Conservation (phyloP, 2,797 vertebrate species). For the Epinephelus awoara region DNA sequence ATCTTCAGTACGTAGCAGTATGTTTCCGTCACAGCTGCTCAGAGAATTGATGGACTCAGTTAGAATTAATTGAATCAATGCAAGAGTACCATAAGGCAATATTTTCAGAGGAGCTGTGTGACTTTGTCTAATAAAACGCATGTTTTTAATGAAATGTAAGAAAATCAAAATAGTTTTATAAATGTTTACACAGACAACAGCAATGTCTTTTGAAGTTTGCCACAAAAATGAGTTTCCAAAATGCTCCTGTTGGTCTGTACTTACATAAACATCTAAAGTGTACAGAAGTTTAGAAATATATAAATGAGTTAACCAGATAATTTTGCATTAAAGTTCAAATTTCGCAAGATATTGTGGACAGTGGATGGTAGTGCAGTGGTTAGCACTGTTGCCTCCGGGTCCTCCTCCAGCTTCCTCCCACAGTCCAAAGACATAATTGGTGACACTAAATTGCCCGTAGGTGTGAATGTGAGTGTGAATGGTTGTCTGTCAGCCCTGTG, state of each 20-base stretch:
- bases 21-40: constrained; percentile 7
- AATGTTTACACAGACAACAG: neutral
- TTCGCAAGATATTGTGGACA: neutral
- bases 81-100: neutral
- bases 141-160: neutral
- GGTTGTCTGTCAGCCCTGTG: too few relatives aligned
- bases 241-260: neutral
- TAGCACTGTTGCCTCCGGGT: too few relatives aligned
- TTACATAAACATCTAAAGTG: neutral
- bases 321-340: neutral
- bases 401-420: too few relatives aligned
- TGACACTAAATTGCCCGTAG: too few relatives aligned
- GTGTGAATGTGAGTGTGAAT: too few relatives aligned
- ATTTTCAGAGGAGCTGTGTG: neutral
- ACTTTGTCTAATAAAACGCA: neutral
- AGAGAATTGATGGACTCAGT: neutral
- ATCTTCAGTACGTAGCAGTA: neutral
- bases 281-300: neutral
- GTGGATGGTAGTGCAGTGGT: too few relatives aligned
- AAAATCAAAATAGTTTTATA: neutral
- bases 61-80: constrained; percentile 11
- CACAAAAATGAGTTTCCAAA: neutral
- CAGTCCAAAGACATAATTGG: too few relatives aligned
- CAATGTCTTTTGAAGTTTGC: neutral
- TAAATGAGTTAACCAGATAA: neutral